phyloP scores from a whole-genome alignment of 2,888 invertebrate species.

The Leptogaster cylindrica region DNA sequence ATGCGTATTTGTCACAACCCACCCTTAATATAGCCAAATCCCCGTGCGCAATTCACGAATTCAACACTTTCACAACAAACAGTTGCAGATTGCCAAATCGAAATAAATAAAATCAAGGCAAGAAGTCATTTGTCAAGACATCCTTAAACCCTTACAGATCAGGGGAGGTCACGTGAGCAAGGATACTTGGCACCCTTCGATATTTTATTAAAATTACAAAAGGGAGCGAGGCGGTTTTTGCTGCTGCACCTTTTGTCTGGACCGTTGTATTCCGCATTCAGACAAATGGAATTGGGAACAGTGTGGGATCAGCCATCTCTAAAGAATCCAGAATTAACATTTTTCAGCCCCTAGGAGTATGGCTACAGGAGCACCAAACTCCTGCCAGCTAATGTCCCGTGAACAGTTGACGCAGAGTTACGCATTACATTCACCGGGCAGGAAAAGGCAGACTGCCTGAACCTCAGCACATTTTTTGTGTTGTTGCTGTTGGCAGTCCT shows the following conservation, averaged over 20 bases:
- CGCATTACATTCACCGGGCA: slow-evolving; percentile 5
- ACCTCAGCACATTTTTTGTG: not conserved
- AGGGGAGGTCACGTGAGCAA: slow-evolving; percentile 4
- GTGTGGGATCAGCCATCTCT: not conserved
- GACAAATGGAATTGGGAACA: slow-evolving; percentile 5
- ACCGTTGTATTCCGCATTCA: not conserved
- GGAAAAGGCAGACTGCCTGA: slow-evolving; percentile 26
- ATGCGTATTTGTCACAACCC: too few relatives aligned
- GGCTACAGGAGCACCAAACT: too few relatives aligned
- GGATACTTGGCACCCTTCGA: slow-evolving; percentile 24
- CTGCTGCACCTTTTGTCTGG: slow-evolving; percentile 19
- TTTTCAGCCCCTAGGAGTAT: slow-evolving; percentile 18
- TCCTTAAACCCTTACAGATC: too few relatives aligned
- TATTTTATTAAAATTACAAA: slow-evolving; percentile 30
- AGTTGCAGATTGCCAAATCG: too few relatives aligned
- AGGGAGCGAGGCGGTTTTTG: slow-evolving; percentile 3
- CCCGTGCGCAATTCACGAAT: too few relatives aligned
- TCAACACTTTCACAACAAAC: too few relatives aligned
- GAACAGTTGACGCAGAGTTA: slow-evolving; percentile 31
- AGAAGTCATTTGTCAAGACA: too few relatives aligned
- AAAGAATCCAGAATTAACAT: slow-evolving; percentile 23
- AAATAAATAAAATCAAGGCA: too few relatives aligned
- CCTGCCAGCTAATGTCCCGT: too few relatives aligned
- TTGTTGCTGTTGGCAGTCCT: not conserved
- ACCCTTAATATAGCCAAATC: too few relatives aligned